Base-by-base conservation (phyloP, 1,140 invertebrate species). In the Streblospio benedicti region DNA sequence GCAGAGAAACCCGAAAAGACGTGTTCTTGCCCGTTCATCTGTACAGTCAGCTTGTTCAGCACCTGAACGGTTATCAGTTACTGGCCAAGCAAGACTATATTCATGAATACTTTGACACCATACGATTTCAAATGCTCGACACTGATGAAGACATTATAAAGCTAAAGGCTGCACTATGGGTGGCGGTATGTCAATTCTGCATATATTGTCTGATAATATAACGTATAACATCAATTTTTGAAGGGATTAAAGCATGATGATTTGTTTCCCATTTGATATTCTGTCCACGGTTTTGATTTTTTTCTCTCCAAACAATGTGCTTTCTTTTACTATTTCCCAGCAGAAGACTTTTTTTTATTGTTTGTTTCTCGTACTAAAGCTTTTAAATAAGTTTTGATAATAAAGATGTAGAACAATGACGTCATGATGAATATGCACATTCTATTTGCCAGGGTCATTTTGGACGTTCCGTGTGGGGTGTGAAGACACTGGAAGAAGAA, bases 131-230 rank as follows among this genome's bases (percentile, higher is more conserved):
- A 33, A 65, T 69, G 25, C 51, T 75, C 14, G 47, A 71, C 27
- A 70, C 68, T 31, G 74, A 77, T 47, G 51, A 68, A 9, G 67
- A 72, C 54, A 69, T 79, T n/a, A 62, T 73, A 30, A 68, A 73
- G 56, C 73, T 94, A 16, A 97, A 97, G 74, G 84, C 90, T 23
- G 88, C 91, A 0, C 73, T 97, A 0, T 97, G 93, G 93, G 86
- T 87, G 6, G 75, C 93, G 28, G 78, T 75, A 51, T 61, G 73
- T 65, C 35, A 23, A 4, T 18, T 27, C 4, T 16, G n/a, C 28
- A 18, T 28, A 4, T 20, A n/a, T 51, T 18, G 12, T 27, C n/a
- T 51, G 20, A 23, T 9, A 18, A 41, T 12, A 41, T n/a, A 16
- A 6, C 9, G 14, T n/a, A n/a, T n/a, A n/a, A n/a, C n/a, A n/a